A percentile compares a stretch with the other conserved stretches of the same genome.
Evolutionary conservation across 2,113 vertebrate species (phyloP).

Genomic region (Phyllostomus hastatus): DNA sequence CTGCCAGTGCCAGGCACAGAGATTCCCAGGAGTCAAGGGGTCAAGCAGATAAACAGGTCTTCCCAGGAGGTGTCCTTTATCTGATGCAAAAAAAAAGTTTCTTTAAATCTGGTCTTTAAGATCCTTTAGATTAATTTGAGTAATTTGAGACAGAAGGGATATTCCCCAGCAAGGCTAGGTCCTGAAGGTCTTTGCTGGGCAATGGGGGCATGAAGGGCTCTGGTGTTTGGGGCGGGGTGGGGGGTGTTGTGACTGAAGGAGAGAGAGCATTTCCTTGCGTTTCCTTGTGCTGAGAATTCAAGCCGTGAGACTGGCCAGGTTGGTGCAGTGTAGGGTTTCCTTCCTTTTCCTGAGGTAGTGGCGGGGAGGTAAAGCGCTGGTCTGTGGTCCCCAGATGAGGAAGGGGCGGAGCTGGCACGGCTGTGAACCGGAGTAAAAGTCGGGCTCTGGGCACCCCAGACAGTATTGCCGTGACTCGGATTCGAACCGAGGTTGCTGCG

Average conservation of each 20-base stretch:
- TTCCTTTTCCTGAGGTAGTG: not conserved
- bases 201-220: not conserved
- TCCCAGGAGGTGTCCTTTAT: too few relatives aligned
- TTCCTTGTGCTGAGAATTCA: too few relatives aligned
- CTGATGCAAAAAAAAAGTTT: too few relatives aligned
- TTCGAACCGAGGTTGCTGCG: constrained; percentile 74
- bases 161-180: not conserved
- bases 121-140: not conserved
- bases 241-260: too few relatives aligned
- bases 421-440: not conserved
- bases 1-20: not conserved
- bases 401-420: not conserved
- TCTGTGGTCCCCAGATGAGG: not conserved
- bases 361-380: not conserved
- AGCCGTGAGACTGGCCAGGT: too few relatives aligned
- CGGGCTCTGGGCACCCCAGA: accelerated
- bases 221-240: not conserved
- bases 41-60: not conserved
- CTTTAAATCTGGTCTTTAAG: too few relatives aligned
- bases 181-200: not conserved
- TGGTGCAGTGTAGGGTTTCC: too few relatives aligned
- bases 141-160: not conserved
- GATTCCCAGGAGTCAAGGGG: not conserved
- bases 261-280: too few relatives aligned
- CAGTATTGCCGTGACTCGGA: constrained; percentile 72